A percentile compares a stretch with the other conserved stretches of the same genome.
Conservation (phyloP, 2,888 invertebrate species). For the Ecliptopera silaceata region DNA sequence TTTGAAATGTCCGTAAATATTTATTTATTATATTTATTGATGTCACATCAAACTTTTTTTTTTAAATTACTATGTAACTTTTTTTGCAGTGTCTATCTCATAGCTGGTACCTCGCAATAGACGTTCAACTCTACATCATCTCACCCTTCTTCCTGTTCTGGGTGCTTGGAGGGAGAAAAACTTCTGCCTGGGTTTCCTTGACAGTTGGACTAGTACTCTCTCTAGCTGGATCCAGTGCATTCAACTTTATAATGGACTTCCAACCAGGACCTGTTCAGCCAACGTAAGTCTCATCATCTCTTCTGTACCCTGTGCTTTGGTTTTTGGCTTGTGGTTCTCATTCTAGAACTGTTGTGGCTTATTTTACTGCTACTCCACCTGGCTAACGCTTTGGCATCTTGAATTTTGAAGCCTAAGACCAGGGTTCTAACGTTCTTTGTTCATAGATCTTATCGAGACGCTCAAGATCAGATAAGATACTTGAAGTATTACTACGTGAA, state of each 20-base stretch:
- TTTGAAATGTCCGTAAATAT: too few species aligned
- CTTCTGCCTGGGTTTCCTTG: conserved; percentile 52
- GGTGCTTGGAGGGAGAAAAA: conserved; percentile 48
- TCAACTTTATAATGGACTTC: conserved; percentile 51
- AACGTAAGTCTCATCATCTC: conserved; percentile 44
- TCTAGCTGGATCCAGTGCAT: conserved; percentile 47
- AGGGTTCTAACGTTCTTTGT: background rate
- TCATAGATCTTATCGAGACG: conserved; percentile 30
- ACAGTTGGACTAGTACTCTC: conserved; percentile 39
- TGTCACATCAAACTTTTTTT: background rate
- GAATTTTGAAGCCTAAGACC: too few species aligned
- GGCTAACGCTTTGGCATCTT: too few species aligned
- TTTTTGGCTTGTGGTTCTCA: too few species aligned
- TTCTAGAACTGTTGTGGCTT: too few species aligned
- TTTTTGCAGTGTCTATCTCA: conserved; percentile 59
- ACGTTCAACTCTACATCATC: conserved; percentile 62
- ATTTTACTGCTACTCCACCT: too few species aligned
- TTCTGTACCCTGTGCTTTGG: too few species aligned
- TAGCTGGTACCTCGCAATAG: conserved; percentile 67
- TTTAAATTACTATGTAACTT: background rate
- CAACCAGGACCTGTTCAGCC: conserved; percentile 42
- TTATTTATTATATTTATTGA: too few species aligned
- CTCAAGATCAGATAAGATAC: conserved; percentile 33
- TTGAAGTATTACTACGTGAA: conserved; percentile 53
- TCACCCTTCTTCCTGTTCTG: conserved; percentile 63